phyloP scores from a whole-genome alignment of 2,113 vertebrate genomes.

The Cephalopterus ornatus region DNA sequence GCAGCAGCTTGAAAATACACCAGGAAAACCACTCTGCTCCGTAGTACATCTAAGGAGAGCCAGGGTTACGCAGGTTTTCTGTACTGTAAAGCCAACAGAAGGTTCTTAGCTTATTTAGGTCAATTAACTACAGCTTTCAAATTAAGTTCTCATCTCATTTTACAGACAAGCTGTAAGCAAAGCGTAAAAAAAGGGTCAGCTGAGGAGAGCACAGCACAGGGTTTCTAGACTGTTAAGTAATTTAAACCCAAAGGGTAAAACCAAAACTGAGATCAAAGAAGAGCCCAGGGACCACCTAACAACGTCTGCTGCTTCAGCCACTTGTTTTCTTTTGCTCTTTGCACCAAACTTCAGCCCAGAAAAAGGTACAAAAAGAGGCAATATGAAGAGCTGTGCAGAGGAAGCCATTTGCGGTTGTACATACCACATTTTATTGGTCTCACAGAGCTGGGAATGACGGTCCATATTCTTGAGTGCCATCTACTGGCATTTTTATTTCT shows the following conservation, averaged over 20 bases:
- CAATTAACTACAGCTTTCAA: slow-evolving; percentile 60
- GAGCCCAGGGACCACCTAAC: not conserved
- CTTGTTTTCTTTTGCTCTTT: not conserved
- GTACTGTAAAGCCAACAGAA: slow-evolving; percentile 20
- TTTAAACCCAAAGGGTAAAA: slow-evolving; percentile 14
- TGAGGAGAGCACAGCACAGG: slow-evolving; percentile 5
- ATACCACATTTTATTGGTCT: not conserved
- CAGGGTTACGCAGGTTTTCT: not conserved
- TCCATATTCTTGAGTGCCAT: slow-evolving; percentile 62
- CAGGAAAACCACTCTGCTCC: not conserved
- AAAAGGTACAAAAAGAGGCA: not conserved
- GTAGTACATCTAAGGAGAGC: not conserved
- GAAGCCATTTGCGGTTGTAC: slow-evolving; percentile 42
- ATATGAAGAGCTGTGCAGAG: not conserved
- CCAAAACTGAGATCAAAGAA: not conserved
- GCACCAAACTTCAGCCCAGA: not conserved
- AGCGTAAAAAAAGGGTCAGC: slow-evolving; percentile 50
- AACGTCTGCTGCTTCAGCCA: not conserved
- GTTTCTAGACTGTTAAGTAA: not conserved
- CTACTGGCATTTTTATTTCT: slow-evolving; percentile 47
- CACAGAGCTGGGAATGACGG: not conserved
- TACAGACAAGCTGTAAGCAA: slow-evolving; percentile 54
- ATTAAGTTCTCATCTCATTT: slow-evolving; percentile 54
- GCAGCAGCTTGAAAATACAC: not conserved
- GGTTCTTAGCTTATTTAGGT: slow-evolving; percentile 54